A percentile compares a stretch with the other conserved stretches of the same genome.
Evolutionary conservation across 1,140 invertebrate genomes (phyloP).

Genomic region (Leptinotarsa lineolata): DNA sequence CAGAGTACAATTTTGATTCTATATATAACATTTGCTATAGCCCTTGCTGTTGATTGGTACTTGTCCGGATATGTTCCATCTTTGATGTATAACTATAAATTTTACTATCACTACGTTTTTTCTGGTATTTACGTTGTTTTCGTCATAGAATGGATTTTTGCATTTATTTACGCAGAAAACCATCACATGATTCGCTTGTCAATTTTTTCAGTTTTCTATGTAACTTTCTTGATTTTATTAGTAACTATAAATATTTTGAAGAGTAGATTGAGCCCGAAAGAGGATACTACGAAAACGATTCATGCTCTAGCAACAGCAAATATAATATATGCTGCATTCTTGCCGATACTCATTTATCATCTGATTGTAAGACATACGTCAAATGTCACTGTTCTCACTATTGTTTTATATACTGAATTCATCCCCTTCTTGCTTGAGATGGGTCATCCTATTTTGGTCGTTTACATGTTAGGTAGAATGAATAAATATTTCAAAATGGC

Average conservation of each 20-base stretch:
- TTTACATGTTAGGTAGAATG: constrained; percentile 10
- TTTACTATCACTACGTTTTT: background rate
- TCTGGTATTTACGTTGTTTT: constrained; percentile 4
- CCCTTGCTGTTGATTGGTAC: constrained; percentile 16
- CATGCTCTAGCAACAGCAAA: background rate
- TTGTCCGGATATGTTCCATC: constrained; percentile 1
- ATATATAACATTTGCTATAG: constrained; percentile 1
- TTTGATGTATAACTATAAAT: background rate
- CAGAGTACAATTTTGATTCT: constrained; percentile 20
- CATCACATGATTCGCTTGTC: constrained; percentile 11
- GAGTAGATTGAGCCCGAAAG: background rate
- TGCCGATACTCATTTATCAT: background rate
- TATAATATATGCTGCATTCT: background rate
- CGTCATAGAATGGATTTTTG: constrained; percentile 20
- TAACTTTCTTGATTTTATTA: background rate
- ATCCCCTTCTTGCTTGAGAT: background rate
- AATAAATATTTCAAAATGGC: constrained; percentile 26
- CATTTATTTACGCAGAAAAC: constrained; percentile 18
- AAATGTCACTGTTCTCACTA: background rate
- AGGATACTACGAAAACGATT: background rate
- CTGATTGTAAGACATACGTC: background rate
- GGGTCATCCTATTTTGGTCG: constrained; percentile 12
- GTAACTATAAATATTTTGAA: constrained; percentile 1
- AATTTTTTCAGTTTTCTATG: constrained; percentile 15
- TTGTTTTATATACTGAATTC: constrained; percentile 11